Conservation (phyloP, 2,797 vertebrate genomes). For the Centropyge bicolor region DNA sequence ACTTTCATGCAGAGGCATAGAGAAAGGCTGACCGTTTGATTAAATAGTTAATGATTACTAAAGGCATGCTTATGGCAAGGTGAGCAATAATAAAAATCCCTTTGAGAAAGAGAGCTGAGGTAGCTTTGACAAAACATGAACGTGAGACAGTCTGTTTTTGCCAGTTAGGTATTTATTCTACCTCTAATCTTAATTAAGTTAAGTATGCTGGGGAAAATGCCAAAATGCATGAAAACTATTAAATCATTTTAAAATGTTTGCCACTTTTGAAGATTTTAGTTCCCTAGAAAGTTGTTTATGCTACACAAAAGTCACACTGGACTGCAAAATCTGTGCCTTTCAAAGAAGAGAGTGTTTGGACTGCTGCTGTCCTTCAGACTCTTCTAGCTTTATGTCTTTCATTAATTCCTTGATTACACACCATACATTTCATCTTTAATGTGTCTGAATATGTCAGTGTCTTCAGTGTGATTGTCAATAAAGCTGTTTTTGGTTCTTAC, state of each 20-base stretch:
- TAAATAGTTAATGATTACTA: slow-evolving; percentile 58
- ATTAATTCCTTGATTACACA: background rate
- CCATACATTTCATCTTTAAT: background rate
- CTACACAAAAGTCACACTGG: slow-evolving; percentile 10
- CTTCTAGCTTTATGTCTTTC: background rate
- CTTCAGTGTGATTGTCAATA: slow-evolving; percentile 8
- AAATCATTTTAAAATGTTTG: background rate
- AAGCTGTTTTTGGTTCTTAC: slow-evolving; percentile 4
- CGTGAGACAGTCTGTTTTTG: background rate
- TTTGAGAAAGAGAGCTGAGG: slow-evolving; percentile 6
- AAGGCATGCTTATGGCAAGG: slow-evolving; percentile 34
- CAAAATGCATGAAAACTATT: background rate
- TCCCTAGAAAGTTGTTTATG: background rate
- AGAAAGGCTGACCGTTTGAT: slow-evolving; percentile 34
- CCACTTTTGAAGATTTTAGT: background rate
- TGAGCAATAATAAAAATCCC: slow-evolving; percentile 46
- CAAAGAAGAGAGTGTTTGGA: slow-evolving; percentile 24
- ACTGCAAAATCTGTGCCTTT: slow-evolving; percentile 20
- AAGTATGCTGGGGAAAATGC: background rate
- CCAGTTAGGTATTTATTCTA: background rate
- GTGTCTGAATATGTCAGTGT: slow-evolving; percentile 1
- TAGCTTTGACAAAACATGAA: slow-evolving; percentile 13
- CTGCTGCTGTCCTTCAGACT: slow-evolving; percentile 4
- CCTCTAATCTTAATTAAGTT: background rate
- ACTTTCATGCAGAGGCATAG: slow-evolving; percentile 26